Percentiles rank a stretch among this genome's conserved stretches.
phyloP scores from a whole-genome alignment of 2,888 invertebrate genomes.

The Gymnosoma rotundatum region DNA sequence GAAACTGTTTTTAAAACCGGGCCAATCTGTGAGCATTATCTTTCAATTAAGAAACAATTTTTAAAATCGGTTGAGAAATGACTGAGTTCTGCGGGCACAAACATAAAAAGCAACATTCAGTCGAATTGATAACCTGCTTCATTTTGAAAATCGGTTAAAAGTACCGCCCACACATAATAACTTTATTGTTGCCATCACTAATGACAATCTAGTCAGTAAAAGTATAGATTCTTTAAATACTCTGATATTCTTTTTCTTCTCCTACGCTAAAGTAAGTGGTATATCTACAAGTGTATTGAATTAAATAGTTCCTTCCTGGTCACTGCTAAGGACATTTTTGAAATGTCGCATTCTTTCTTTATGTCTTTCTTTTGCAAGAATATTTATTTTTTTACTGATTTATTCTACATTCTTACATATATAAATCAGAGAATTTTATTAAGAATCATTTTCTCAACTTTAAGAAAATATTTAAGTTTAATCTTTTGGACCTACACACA shows the following conservation, averaged over 20 bases:
- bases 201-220: not conserved
- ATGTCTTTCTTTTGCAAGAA: not conserved
- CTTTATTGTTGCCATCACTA: too few species aligned
- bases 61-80: too few species aligned
- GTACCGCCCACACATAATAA: too few species aligned
- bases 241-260: constrained; percentile 2
- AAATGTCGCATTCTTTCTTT: constrained; percentile 46
- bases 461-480: not conserved
- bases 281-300: constrained; percentile 17
- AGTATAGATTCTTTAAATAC: not conserved
- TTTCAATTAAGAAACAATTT: too few species aligned
- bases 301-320: constrained; percentile 47
- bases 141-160: too few species aligned
- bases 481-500: not conserved
- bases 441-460: not conserved
- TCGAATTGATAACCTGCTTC: too few species aligned
- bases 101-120: too few species aligned
- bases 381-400: not conserved
- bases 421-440: not conserved
- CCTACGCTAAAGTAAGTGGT: constrained; percentile 9
- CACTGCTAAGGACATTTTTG: constrained; percentile 38
- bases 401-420: not conserved
- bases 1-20: too few species aligned
- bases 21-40: too few species aligned
- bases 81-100: too few species aligned